Base-by-base conservation (phyloP, 1,140 invertebrate genomes). In the Dolichoris vasculosae region DNA sequence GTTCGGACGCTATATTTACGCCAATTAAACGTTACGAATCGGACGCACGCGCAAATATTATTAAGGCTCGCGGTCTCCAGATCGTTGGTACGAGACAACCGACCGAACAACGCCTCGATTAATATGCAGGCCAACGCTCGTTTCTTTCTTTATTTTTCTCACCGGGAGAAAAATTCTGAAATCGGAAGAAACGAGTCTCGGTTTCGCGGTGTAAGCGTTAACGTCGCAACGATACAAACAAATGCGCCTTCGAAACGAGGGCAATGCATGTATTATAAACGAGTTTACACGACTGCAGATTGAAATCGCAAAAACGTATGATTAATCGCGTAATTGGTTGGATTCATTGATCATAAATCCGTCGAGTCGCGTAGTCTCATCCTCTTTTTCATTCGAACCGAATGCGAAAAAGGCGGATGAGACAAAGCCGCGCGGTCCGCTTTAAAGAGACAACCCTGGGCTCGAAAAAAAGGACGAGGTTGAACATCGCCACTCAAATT, bases 261-360 rank as follows among this genome's bases (percentile, higher is more conserved):
- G 35, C 38, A 32, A 64, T n/a, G 67, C 32, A 38, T 73, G 55
- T 40, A 40, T 87, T 67, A 71, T 71, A 77, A 77, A 83, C 82
- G 38, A 63, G 73, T 76, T 71, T 76, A 83, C 69, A n/a, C 38
- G 2, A 35, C 4, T 3, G 20, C 48, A 55, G 38, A 83, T 83
- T 43, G 71, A 46, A 46, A 76, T 83, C 82, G 40, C 51, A 83
- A 75, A 83, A 77, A 46, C 69, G 40, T 40, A 30, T 55, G 83
- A 84, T 84, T 78, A 80, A 84, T 79, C 63, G 64, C 26, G 35
- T 79, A 84, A 84, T 84, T 73, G 83, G 13, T 46, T 35, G 20
- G 63, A 79, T 67, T 84, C 69, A 84, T 84, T 59, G 83, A 76
- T 79, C 83, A 63, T 80, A 69, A 80, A 84, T 84, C 67, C 17